Evolutionary conservation across 64 coral and sea anemone genomes (phyloP), one percentile per base, ranked within the genome.

Genomic region (Stichodactyla mertensii): DNA sequence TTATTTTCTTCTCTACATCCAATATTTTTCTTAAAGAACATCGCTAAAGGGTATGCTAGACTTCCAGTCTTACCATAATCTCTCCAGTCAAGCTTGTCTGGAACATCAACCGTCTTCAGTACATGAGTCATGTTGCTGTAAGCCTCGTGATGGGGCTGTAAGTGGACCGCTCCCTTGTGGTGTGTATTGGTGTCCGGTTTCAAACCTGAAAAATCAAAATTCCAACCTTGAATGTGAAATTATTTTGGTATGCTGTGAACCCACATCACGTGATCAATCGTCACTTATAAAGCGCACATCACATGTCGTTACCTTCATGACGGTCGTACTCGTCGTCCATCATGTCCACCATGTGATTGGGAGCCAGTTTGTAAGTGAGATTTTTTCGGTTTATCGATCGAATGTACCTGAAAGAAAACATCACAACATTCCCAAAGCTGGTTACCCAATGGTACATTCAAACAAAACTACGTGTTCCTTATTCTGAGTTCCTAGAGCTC

Each of bases 361-460:
- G 87, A 19, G 92, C 92, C 74, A 98, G 55, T 87, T 93, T 93
- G 66, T 92, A 98, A 54, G 61, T 87, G 11, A 98, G 84, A 87
- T 98, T 88, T 55, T 98, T 90, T 51, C 95, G 71, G 89, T 98
- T 98, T 52, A 94, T 94, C 9, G 95, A 91, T 13, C 92, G 89
- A 58, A 98, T 98, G 60, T 89, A 98, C 84, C 93, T 95, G 61
- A 89, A 83, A 27, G 27, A n/a, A 10, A 89, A 6, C 67, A 55
- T 77, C 5, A 86, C 20, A 64, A 66, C 15, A 20, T 26, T 60
- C 57, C 9, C 15, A 59, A 12, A 59, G 15, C 57, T 45, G 36
- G 36, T 45, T 3, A 45, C 3, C 36, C 36, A 2, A 2, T 45
- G 36, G 36, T 45, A 45, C 36, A 45, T 45, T 45, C 31, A 45